These are phyloP conservation scores for Drosophila pseudoobscura DNA, from an alignment of 1,140 invertebrate species.

Conservation along the genomic window DNA sequence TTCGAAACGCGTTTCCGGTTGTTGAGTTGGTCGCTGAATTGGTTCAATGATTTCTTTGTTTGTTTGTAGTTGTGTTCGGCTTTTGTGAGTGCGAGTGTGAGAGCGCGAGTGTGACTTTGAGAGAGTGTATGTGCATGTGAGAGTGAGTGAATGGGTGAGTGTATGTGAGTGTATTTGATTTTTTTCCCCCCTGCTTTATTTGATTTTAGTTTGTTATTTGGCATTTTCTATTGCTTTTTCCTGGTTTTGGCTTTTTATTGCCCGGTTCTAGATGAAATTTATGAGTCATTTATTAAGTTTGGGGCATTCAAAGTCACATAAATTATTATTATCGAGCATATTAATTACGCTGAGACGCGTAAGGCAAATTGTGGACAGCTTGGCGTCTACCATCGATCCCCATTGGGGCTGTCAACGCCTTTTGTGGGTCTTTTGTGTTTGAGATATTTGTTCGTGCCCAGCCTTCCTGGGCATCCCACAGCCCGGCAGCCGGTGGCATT, in stretches of 20 bases:
- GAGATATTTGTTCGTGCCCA: constrained; percentile 29
- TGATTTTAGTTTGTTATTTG: constrained; percentile 46
- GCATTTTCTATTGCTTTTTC: constrained; percentile 23
- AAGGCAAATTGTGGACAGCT: not conserved
- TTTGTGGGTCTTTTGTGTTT: constrained; percentile 45
- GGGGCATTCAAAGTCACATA: constrained; percentile 40
- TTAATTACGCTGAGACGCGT: constrained; percentile 28
- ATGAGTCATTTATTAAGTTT: constrained; percentile 70
- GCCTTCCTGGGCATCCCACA: constrained; percentile 6
- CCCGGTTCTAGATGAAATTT: constrained; percentile 53
- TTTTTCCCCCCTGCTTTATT: constrained; percentile 14
- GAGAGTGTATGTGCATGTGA: constrained; percentile 43
- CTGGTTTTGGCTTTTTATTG: constrained; percentile 44
- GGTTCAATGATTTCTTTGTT: constrained; percentile 81
- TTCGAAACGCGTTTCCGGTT: constrained; percentile 81
- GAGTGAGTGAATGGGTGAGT: constrained; percentile 30
- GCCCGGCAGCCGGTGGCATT: constrained; percentile 1
- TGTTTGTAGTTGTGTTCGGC: constrained; percentile 15
- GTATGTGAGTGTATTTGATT: constrained; percentile 48
- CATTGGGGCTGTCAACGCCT: constrained; percentile 2
- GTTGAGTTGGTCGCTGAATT: constrained; percentile 82
- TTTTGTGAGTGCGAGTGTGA: no score
- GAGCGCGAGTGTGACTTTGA: no score
- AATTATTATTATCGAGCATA: constrained; percentile 44
- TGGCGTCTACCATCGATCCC: not conserved